Conservation (phyloP, 35 echinoderm and acorn worm genomes). For the Ophiothrix spiculata region DNA sequence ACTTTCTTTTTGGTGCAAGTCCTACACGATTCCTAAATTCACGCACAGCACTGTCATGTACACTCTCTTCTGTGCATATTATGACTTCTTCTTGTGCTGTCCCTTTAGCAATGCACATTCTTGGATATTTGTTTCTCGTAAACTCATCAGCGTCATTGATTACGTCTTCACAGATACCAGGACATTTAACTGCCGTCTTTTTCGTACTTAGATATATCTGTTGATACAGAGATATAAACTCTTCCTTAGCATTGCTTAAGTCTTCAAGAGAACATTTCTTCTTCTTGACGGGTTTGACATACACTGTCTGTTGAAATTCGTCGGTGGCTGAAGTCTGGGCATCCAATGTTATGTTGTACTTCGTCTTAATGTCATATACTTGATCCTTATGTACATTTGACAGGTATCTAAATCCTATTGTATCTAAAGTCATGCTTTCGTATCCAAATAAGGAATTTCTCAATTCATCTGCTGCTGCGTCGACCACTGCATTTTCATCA, state of each 20-base stretch:
- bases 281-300: neutral
- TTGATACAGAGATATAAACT: constrained; percentile 5
- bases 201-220: neutral
- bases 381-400: neutral
- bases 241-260: neutral
- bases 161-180: neutral
- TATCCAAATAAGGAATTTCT: neutral
- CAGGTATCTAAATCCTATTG: neutral
- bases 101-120: neutral
- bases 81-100: neutral
- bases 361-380: neutral
- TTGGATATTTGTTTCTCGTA: neutral
- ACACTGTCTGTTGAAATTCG: neutral
- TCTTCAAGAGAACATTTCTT: neutral
- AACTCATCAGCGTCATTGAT: neutral
- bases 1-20: neutral
- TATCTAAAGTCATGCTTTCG: neutral
- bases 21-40: neutral
- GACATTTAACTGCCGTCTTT: neutral
- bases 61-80: neutral
- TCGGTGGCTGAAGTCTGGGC: neutral
- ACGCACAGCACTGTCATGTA: neutral
- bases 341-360: neutral
- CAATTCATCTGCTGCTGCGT: neutral
- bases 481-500: neutral